Evolutionary conservation across 2,888 invertebrate genomes (phyloP).

Genomic region (Xanthia icteritia): DNA sequence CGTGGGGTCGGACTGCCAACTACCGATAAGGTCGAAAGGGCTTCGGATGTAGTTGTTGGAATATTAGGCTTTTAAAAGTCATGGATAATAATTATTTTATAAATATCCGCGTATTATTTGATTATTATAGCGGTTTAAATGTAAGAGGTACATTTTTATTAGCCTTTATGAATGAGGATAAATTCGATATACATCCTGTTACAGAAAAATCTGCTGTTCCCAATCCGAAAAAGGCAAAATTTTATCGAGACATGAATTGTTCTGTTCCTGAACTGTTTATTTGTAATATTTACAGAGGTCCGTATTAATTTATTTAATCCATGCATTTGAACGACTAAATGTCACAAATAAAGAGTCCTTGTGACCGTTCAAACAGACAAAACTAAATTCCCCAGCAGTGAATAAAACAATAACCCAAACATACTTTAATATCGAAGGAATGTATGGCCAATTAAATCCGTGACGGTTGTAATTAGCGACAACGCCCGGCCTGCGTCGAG

Average conservation of each 20-base stretch:
- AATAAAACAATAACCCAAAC: not conserved
- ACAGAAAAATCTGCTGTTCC: not conserved
- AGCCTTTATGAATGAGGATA: not conserved
- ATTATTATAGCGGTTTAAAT: not conserved
- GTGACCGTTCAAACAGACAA: not conserved
- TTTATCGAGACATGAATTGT: not conserved
- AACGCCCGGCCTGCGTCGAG: not conserved
- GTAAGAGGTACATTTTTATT: not conserved
- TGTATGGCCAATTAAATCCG: constrained; percentile 42
- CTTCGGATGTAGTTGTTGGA: not conserved
- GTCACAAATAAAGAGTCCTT: not conserved
- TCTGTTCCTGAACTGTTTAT: not conserved
- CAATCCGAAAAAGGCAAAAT: not conserved
- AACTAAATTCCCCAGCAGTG: not conserved
- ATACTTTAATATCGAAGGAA: constrained; percentile 18
- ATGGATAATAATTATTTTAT: not conserved
- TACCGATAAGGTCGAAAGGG: constrained; percentile 32
- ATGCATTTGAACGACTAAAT: not conserved
- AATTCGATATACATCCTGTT: not conserved
- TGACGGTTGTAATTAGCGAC: constrained; percentile 42
- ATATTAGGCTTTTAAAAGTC: not conserved
- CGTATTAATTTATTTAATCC: not conserved
- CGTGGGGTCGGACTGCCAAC: constrained; percentile 32
- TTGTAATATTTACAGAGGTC: not conserved
- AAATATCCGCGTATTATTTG: not conserved